phyloP scores from a whole-genome alignment of 37 sponge, comb jelly and placozoan species.

The Geodia barretti region DNA sequence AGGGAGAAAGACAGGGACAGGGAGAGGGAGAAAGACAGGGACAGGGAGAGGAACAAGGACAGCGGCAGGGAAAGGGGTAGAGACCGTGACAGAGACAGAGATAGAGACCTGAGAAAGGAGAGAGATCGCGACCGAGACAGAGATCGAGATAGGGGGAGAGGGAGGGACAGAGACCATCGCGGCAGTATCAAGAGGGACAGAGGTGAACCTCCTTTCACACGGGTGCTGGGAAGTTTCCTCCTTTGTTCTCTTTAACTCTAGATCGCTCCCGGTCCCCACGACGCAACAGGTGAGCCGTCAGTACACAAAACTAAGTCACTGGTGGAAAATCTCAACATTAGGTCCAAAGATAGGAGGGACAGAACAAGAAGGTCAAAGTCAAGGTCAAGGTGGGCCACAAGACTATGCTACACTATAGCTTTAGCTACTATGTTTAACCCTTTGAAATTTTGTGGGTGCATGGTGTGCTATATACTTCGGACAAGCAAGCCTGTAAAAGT shows the following conservation, averaged over 20 bases:
- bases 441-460: no score
- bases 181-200: neutral
- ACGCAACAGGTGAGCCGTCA: neutral
- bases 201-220: neutral
- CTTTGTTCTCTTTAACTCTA: no score
- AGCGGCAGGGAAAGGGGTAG: conserved; percentile 1
- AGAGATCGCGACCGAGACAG: conserved; percentile 18
- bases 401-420: no score
- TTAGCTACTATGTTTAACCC: no score
- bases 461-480: no score
- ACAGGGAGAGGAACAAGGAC: neutral
- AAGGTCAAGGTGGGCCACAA: no score
- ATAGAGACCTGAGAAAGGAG: neutral
- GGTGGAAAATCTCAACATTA: no score
- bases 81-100: conserved; percentile 5
- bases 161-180: conserved; percentile 10
- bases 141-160: conserved; percentile 2
- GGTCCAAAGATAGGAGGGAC: neutral
- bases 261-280: neutral
- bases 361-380: neutral
- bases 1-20: conserved; percentile 29
- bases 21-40: conserved; percentile 19
- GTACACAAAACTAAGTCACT: no score
- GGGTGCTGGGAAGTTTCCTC: neutral
- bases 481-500: no score